Evolutionary conservation across 2,888 invertebrate species (phyloP).

Genomic region (Phyto melanocephala): DNA sequence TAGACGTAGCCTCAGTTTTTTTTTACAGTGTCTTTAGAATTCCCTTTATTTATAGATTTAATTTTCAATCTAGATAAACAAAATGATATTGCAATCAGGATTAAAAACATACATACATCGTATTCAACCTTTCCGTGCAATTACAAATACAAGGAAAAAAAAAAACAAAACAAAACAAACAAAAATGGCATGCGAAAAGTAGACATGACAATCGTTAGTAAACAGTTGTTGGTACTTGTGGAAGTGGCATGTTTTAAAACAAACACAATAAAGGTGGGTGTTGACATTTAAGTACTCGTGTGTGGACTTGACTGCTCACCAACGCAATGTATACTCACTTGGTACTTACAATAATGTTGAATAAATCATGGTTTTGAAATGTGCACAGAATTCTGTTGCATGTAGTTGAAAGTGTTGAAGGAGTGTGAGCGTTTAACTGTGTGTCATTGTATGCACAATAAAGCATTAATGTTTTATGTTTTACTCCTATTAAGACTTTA

Average conservation of each 20-base stretch:
- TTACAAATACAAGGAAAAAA: background rate
- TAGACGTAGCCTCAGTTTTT: too few species aligned
- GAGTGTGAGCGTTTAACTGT: background rate
- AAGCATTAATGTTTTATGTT: constrained; percentile 25
- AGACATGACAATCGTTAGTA: background rate
- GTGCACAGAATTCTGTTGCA: background rate
- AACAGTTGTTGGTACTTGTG: constrained; percentile 1
- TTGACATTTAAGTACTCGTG: background rate
- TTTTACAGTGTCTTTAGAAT: too few species aligned
- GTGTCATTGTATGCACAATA: background rate
- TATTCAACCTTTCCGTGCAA: background rate
- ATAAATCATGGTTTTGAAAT: constrained; percentile 30
- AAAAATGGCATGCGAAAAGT: background rate
- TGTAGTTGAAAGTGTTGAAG: background rate
- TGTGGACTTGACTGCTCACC: constrained; percentile 31
- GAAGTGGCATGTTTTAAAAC: background rate
- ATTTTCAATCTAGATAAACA: too few species aligned
- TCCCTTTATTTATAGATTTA: too few species aligned
- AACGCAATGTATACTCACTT: background rate
- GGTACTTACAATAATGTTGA: constrained; percentile 21
- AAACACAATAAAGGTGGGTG: background rate
- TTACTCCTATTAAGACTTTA: background rate
- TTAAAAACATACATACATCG: background rate
- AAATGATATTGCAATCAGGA: too few species aligned
- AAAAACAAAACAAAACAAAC: background rate